phyloP scores from a whole-genome alignment of 2,888 invertebrate species.

The Xanthia icteritia region DNA sequence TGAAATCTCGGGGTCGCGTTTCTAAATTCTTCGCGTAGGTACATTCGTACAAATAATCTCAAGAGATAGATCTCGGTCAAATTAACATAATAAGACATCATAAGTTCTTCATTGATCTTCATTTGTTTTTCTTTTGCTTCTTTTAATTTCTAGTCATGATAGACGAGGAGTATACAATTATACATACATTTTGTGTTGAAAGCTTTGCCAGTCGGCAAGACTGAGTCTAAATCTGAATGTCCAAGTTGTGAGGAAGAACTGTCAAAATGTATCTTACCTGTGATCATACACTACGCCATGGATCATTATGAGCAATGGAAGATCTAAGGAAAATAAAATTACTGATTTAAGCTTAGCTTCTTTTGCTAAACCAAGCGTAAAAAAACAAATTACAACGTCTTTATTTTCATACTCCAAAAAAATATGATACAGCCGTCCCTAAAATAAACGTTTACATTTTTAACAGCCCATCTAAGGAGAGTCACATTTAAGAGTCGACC shows the following conservation, averaged over 20 bases:
- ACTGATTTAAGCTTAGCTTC: background rate
- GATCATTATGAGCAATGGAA: background rate
- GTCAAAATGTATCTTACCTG: background rate
- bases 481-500: slow-evolving; percentile 79
- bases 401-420: slow-evolving; percentile 57
- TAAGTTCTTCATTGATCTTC: background rate
- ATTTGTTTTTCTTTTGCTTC: too few relatives aligned
- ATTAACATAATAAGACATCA: background rate
- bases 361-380: slow-evolving; percentile 12
- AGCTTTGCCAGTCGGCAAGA: too few relatives aligned
- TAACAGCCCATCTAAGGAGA: slow-evolving; percentile 72
- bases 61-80: background rate
- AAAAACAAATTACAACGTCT: slow-evolving; percentile 42
- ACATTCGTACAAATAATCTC: background rate
- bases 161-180: background rate
- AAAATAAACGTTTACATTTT: slow-evolving; percentile 70
- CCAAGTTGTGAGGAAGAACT: background rate
- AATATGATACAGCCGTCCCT: slow-evolving; percentile 58
- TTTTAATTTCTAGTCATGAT: background rate
- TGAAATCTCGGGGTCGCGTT: background rate
- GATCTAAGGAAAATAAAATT: background rate
- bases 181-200: background rate
- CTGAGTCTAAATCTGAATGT: background rate
- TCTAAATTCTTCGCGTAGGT: background rate
- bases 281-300: background rate